Conservation (phyloP, 2,113 vertebrate genomes). For the Lasiurus borealis region DNA sequence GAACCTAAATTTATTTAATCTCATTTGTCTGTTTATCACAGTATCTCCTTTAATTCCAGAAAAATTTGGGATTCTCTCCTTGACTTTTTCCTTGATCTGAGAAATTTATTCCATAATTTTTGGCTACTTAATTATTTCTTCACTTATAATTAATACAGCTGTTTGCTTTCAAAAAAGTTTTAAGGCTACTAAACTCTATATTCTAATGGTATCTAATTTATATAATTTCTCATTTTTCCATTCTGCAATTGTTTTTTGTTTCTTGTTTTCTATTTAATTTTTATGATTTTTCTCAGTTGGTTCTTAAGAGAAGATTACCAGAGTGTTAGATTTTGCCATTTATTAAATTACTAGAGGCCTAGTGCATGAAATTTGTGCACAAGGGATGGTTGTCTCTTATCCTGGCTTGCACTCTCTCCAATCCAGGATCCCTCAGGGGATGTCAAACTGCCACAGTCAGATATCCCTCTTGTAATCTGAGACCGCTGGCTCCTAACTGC, state of each 20-base stretch:
- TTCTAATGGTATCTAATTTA: neutral
- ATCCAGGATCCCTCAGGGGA: no score
- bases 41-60: neutral
- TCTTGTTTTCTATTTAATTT: neutral
- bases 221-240: neutral
- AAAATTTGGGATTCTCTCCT: slow-evolving; percentile 12
- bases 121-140: slow-evolving; percentile 11
- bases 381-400: no score
- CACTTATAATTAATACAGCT: neutral
- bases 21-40: neutral
- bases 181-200: slow-evolving; percentile 5
- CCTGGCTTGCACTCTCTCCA: no score
- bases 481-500: no score
- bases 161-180: slow-evolving; percentile 2
- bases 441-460: no score
- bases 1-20: neutral
- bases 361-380: no score
- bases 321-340: neutral
- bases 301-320: neutral
- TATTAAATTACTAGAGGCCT: neutral
- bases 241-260: neutral
- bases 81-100: neutral
- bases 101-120: slow-evolving; percentile 3
- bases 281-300: neutral
- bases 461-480: no score